Evolutionary conservation across 2,113 vertebrate species (phyloP).

Genomic region (Atherinomorus stipes): DNA sequence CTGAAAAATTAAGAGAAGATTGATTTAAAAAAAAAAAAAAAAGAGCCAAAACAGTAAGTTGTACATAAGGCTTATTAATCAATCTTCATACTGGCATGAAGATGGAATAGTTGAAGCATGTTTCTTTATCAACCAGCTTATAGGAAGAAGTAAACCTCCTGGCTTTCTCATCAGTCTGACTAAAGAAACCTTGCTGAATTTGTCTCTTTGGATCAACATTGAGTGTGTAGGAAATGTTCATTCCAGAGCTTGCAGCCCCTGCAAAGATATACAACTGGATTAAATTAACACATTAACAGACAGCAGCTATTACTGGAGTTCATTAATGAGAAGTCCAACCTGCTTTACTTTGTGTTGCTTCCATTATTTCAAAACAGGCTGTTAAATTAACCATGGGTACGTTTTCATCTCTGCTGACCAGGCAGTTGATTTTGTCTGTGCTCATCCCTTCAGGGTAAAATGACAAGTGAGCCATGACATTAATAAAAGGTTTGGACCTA

Average conservation of each 20-base stretch:
- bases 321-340: constrained; percentile 56
- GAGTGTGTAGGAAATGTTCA: constrained; percentile 78
- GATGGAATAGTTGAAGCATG: constrained; percentile 64
- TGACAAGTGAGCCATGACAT: constrained; percentile 61
- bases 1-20: constrained; percentile 68
- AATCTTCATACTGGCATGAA: constrained; percentile 74
- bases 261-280: no score
- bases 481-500: constrained; percentile 84
- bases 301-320: neutral
- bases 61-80: neutral
- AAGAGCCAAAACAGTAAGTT: neutral
- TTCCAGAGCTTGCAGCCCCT: neutral
- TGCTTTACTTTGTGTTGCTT: constrained; percentile 49
- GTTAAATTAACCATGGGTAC: constrained; percentile 41
- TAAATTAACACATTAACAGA: neutral
- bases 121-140: neutral
- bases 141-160: constrained; percentile 5
- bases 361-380: constrained; percentile 74
- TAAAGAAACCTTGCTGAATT: constrained; percentile 73
- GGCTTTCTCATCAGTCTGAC: neutral
- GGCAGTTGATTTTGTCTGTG: constrained; percentile 68
- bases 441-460: constrained; percentile 79
- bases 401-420: rapidly evolving
- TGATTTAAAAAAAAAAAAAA: no score
- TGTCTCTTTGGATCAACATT: constrained; percentile 77